Base-by-base conservation (phyloP, 2,888 invertebrate genomes). In the Apodemia mormo region DNA sequence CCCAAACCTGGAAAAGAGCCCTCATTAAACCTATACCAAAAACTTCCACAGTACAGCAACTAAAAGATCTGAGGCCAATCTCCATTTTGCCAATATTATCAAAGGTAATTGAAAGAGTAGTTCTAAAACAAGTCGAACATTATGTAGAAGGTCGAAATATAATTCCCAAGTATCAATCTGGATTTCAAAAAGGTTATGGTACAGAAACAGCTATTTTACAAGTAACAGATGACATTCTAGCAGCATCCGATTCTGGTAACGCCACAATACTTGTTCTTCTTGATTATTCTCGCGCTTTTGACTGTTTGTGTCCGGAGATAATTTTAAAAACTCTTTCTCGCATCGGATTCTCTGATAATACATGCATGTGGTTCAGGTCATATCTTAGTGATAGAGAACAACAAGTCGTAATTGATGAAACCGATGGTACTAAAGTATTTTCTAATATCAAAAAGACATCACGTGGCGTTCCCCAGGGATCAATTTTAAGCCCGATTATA, bases 1-100 rank as follows among this genome's bases (percentile, higher is more conserved):
- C 79, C 5, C 66, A 64, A 0, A 40, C 45, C 1, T 80, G 80
- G 79, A 80, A 79, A 68, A 68, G 30, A n/a, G 78, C 80, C 0
- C 1, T 78, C 1, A 66, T 81, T 2, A 69, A 54, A 9, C 79
- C 80, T 0, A 66, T 81, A 0, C 77, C 77, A 0, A 82, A 82
- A 71, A 72, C 66, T 37, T 52, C 67, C 12, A 30, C 56, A 22
- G 75, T 77, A 6, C 43, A 58, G 29, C 4, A 61, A 10, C 43
- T 58, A 22, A 68, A 1, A 10, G 78, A 82, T 49, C 70, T 77
- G 7, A 65, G 80, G 7, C 80, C 81, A 0, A 79, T 10, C 71
- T 49, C 49, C 3, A 49, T 49, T 49, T 14, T 49, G 49, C 12
- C 49, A 14, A 3, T 14, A 49, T 49, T 49, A 49, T 49, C 49